Conservation (phyloP, 2,888 invertebrate genomes). For the Drepanosiphum platanoidis region DNA sequence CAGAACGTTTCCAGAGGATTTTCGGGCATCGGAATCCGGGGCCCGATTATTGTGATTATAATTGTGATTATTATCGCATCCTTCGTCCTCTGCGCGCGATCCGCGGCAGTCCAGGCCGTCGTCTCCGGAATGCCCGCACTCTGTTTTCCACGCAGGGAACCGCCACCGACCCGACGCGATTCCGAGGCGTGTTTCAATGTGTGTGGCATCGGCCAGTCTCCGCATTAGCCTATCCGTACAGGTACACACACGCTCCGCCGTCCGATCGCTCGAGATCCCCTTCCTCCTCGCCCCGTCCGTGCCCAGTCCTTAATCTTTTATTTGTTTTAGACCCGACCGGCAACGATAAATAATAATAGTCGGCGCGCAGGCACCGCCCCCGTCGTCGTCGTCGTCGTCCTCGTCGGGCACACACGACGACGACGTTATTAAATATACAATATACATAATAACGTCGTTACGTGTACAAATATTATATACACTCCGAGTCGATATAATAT, state of each 20-base stretch:
- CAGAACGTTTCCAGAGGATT: too few relatives aligned
- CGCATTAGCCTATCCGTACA: constrained; percentile 50
- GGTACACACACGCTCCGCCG: too few relatives aligned
- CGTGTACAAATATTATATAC: too few relatives aligned
- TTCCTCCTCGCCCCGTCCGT: not conserved
- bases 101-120: not conserved
- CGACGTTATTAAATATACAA: too few relatives aligned
- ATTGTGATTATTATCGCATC: too few relatives aligned
- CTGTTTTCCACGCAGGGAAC: constrained; percentile 19
- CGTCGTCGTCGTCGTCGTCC: not conserved
- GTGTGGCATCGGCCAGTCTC: constrained; percentile 58
- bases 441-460: not conserved
- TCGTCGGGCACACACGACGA: not conserved
- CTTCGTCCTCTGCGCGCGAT: not conserved
- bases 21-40: too few relatives aligned
- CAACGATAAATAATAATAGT: constrained; percentile 52
- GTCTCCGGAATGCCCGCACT: constrained; percentile 4
- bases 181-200: constrained; percentile 48
- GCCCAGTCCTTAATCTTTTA: constrained; percentile 30
- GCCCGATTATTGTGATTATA: too few relatives aligned
- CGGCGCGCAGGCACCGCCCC: constrained; percentile 20
- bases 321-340: constrained; percentile 54
- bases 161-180: not conserved
- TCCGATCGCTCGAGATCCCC: not conserved
- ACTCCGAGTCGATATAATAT: too few relatives aligned